Evolutionary conservation across 2,888 invertebrate genomes (phyloP), one percentile per base, ranked within the genome.

Genomic region (Choreutis nemorana): DNA sequence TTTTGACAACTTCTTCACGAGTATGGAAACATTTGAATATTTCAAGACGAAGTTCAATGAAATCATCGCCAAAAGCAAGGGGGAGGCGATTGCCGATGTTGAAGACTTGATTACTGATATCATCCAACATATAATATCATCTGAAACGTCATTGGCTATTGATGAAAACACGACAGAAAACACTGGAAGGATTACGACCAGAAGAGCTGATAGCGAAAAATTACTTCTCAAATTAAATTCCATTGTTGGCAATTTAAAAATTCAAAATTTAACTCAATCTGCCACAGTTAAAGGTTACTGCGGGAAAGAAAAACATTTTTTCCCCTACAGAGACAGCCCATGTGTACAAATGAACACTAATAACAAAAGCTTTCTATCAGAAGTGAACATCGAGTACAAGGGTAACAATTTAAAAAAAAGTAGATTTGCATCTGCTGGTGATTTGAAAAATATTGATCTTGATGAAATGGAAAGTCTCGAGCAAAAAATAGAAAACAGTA

Each of bases 51-150:
- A 60, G 32, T 75, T 64, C 39, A 41, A 66, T n/a, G 63, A 63
- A 3, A 72, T 75, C 27, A 37, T 75, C 15, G 43, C 44, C 3
- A 70, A 58, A 32, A 65, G 54, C 35, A 51, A 48, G 16, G 57
- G 51, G 2, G 61, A 66, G 3, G 55, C 61, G 2, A 30, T 70
- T 1, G 43, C 40, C 4, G 65, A 67, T 29, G 70, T 72, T 70
- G 70, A 72, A 42, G 52, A 60, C 2, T 72, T 75, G 31, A 62
- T 73, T 25, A 67, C 54, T 40, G 68, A 72, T 20, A 64, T 72
- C 55, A 59, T 75, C 35, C 59, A 66, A 6, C 54, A 67, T 28
- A 66, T 72, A n/a, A 50, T 58, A 37, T 60, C 63, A 2, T 55
- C 64, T 0, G 63, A 66, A 6, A 53, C 52, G 6, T 7, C 9